Base-by-base conservation (phyloP, 2,113 vertebrate genomes). In the Rhynchomys soricoides region DNA sequence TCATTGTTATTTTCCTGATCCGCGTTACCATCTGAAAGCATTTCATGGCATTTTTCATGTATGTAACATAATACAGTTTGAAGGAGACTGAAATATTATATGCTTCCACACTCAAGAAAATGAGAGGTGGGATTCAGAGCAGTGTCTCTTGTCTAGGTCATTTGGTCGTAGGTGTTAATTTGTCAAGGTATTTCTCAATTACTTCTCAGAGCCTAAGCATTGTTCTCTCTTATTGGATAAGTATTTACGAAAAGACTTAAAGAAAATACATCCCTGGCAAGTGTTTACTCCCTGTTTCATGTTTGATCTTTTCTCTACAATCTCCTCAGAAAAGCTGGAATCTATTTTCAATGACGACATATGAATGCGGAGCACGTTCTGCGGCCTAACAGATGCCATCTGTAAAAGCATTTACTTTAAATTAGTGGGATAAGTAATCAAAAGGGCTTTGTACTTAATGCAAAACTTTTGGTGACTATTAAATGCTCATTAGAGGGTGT, bases 351-450 rank as follows among this genome's bases (percentile, higher is more conserved):
- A 91, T 98, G 98, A 98, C 98, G 98, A 91, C 98, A 98, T 98
- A 98, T 98, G 98, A 98, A 99, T 98, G 98, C 98, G 98, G 96
- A 92, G 96, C 98, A 99, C 98, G 98, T 98, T 98, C 98, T 97
- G 96, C 70, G 77, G 98, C 98, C 98, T 99, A 99, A 99, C 99
- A 99, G 98, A 99, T 99, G 99, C 98, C 99, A 99, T 99, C 99
- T 99, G 99, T 99, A 99, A 99, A 99, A 99, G 98, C 98, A 99
- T 99, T 99, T 99, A 99, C 98, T 99, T 99, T 99, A 99, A 99
- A 99, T 99, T 99, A 99, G 98, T 98, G 98, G 98, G 98, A 99
- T 99, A 99, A 99, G 99, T 99, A 99, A 99, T 99, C 99, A 99
- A 99, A 99, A 99, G 98, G 98, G 98, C 98, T 99, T 99, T 99